Base-by-base conservation (phyloP, 2,888 invertebrate genomes). In the Aplocera efformata region DNA sequence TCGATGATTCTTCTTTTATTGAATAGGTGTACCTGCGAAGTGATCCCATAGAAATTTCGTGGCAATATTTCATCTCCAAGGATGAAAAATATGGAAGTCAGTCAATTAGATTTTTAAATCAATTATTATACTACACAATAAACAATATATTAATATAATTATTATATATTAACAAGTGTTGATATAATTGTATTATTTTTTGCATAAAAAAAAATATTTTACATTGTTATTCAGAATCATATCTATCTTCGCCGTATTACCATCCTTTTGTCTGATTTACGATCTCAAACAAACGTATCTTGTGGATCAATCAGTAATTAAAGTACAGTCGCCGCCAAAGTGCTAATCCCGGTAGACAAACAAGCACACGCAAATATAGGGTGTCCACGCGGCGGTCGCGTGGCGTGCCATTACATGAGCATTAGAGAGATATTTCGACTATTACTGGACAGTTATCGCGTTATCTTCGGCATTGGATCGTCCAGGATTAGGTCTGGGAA, bases 271-370 rank as follows among this genome's bases (percentile, higher is more conserved):
- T 78, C 68, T 79, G 79, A 83, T 80, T 79, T 78, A 78, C 66
- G 73, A 71, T 49, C 64, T 55, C 46, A 55, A 69, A 56, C 67
- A 67, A 65, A 56, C 62, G 33, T 75, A 79, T 77, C 77, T 56
- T 22, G 26, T 31, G 73, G 74, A 79, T 79, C 79, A 72, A 84
- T 83, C 83, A 68, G 81, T 77, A 82, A 83, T 81, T 79, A 83
- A 81, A 82, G 68, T 69, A 67, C 72, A 65, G 67, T 60, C 72
- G 68, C 55, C 56, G 50, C 65, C 68, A 77, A 78, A 84, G 84
- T 84, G 84, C 77, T 85, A 83, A 85, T 81, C 81, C 80, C 65
- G 70, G 74, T 79, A 67, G 73, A 66, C 77, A 79, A 78, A 80
- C 76, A 79, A 52, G 58, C 51, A 55, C 32, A 42, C 40, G 34